These are phyloP conservation scores for Hemaris fuciformis DNA, from an alignment of 2,888 invertebrate genomes.

Conservation along the genomic window DNA sequence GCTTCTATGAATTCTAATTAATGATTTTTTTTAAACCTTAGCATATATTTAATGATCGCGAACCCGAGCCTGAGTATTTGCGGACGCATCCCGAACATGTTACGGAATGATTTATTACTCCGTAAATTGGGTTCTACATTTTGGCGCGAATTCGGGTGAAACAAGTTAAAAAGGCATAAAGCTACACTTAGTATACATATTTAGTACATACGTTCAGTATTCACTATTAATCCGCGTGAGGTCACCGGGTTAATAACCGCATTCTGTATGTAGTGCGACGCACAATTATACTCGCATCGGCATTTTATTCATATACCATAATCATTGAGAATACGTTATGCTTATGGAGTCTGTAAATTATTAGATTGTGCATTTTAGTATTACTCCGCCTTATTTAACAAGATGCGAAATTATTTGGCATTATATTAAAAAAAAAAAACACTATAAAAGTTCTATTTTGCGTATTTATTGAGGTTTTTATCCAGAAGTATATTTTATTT, in stretches of 20 bases:
- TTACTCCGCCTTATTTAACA: too few species aligned
- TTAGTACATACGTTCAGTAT: background rate
- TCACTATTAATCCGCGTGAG: slow-evolving; percentile 16
- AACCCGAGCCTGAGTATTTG: background rate
- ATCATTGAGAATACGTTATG: background rate
- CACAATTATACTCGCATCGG: slow-evolving; percentile 11
- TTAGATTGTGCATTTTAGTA: too few species aligned
- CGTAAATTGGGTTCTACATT: background rate
- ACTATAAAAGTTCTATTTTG: too few species aligned
- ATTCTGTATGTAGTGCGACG: slow-evolving; percentile 5
- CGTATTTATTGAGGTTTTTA: too few species aligned
- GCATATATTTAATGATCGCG: background rate
- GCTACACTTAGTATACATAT: background rate
- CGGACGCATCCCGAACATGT: background rate
- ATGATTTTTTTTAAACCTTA: background rate
- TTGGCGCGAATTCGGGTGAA: background rate
- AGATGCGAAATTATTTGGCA: too few species aligned
- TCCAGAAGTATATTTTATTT: too few species aligned
- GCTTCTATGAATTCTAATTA: background rate
- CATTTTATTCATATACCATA: slow-evolving; percentile 8
- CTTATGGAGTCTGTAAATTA: slow-evolving; percentile 12
- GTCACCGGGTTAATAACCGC: slow-evolving; percentile 17
- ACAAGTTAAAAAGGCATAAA: background rate
- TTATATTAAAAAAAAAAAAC: too few species aligned
- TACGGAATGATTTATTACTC: background rate